Base-by-base conservation (phyloP, 1,140 invertebrate genomes). In the Diploscapter pachys region DNA sequence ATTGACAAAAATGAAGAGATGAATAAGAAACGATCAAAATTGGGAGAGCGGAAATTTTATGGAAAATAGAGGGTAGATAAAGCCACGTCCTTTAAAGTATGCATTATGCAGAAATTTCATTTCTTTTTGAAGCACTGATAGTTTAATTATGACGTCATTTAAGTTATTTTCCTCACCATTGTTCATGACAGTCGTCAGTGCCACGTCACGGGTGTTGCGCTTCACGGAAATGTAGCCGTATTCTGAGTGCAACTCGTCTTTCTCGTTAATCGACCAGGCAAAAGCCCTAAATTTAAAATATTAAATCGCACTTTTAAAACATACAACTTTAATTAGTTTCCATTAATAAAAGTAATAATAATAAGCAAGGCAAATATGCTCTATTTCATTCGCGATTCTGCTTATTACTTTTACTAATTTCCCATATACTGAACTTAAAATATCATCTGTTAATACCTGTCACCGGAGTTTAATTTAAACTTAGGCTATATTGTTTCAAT, bases 141-240 rank as follows among this genome's bases (percentile, higher is more conserved):
- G 31, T 31, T 31, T 31, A 31, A 31, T 31, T 31, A 31, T 31
- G 31, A 31, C 31, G 31, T 31, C 31, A 31, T 31, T 1, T 31
- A 31, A 31, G 31, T 31, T 31, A 31, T 31, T 31, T 31, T 31
- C 31, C 31, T 48, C 62, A 82, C 81, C 83, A 69, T 85, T 85
- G 63, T 78, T 83, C 83, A 85, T 85, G 8, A 86, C 84, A 48
- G 83, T 85, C 5, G 84, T 86, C 69, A 85, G 53, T 4, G 82
- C 73, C 52, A 80, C 81, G 55, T 79, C 73, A 31, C 73, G 73
- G 4, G 75, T 81, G n/a, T 83, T 82, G 56, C 71, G 63, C 55
- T 76, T 71, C n/a, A 85, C 80, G 3, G 83, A 81, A 63, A 85
- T 76, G 67, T 83, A 85, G 31, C 83, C 83, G 56, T 81, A 82